These are phyloP conservation scores for Macquaria ambigua DNA, from an alignment of 2,113 vertebrate genomes.

Conservation along the genomic window DNA sequence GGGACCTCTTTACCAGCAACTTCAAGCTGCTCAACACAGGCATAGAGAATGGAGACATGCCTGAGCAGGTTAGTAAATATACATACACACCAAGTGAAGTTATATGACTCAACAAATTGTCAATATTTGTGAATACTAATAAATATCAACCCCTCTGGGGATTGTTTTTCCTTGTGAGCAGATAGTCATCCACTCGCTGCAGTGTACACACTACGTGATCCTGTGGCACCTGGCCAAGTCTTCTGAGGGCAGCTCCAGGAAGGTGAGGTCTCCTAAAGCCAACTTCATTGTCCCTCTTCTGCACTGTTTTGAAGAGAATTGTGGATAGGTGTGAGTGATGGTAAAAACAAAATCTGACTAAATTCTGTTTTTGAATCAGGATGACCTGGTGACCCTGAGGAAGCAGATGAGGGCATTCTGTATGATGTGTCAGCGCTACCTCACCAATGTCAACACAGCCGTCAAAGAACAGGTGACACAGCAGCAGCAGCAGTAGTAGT, in stretches of 20 bases:
- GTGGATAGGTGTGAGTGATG: not conserved
- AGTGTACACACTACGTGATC: conserved; percentile 98
- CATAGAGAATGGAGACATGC: conserved; percentile 99
- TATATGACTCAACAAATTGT: not conserved
- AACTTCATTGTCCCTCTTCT: not conserved
- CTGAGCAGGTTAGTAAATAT: conserved; percentile 91
- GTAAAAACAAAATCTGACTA: not conserved
- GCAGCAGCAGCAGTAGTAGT: not conserved
- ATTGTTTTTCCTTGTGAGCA: conserved; percentile 71
- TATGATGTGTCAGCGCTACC: conserved; percentile 98
- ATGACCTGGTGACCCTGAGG: conserved; percentile 94
- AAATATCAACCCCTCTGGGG: not conserved
- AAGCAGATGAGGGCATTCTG: conserved; percentile 99
- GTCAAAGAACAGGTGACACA: conserved; percentile 96
- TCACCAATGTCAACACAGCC: conserved; percentile 97
- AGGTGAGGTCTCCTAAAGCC: conserved; percentile 84
- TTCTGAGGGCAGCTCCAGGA: conserved; percentile 94
- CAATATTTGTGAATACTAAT: not conserved
- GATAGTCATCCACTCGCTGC: conserved; percentile 98
- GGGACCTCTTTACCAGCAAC: conserved; percentile 99
- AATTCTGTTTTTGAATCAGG: conserved; percentile 78
- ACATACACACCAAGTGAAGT: not conserved
- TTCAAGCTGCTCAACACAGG: conserved; percentile 98
- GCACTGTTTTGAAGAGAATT: not conserved
- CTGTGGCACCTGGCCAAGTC: conserved; percentile 97